Evolutionary conservation across 53 echinoderm and acorn worm species (phyloP), one percentile per base, ranked within the genome.

Genomic region (Arbacia lixula): DNA sequence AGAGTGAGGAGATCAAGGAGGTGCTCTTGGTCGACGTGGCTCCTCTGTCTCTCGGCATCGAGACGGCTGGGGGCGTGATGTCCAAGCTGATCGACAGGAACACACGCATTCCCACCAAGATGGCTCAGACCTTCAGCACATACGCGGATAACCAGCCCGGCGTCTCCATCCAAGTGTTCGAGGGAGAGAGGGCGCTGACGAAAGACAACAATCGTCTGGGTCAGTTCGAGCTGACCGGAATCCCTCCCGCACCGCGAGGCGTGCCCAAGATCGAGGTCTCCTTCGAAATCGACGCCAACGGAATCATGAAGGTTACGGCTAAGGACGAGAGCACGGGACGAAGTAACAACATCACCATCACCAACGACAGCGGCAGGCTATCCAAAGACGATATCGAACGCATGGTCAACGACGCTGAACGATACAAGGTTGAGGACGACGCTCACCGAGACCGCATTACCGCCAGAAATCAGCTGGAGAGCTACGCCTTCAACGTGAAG

Each of bases 181-280:
- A 95, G 60, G 95, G 95, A 28, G 95, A 95, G 51, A n/a, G 95
- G 41, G 95, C 95, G 9, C 64, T 95, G 93, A 95, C 95, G 6
- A 89, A 91, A 60, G 87, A 95, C 84, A 95, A 95, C 87, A 91
- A 95, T 71, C 84, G 83, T 37, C 91, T 95, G 54, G 93, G 89
- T 3, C 75, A 79, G 37, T 91, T 95, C 38, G 91, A 90, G 37
- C 46, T 93, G 36, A 79, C 91, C 31, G 92, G 95, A 26, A 95
- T 95, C 57, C 88, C 91, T 37, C 93, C 93, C 8, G 95, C 95
- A 12, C 95, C 93, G 19, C 86, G 95, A 6, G 95, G 95, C 52
- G 95, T 95, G 20, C 95, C 95, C 9, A 90, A 95, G 81, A 92
- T 95, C 28, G 90, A 92, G 39, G 95, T 95, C 39, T 42, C 90